Evolutionary conservation across 2,888 invertebrate genomes (phyloP).

Genomic region (Cosmia trapezina): DNA sequence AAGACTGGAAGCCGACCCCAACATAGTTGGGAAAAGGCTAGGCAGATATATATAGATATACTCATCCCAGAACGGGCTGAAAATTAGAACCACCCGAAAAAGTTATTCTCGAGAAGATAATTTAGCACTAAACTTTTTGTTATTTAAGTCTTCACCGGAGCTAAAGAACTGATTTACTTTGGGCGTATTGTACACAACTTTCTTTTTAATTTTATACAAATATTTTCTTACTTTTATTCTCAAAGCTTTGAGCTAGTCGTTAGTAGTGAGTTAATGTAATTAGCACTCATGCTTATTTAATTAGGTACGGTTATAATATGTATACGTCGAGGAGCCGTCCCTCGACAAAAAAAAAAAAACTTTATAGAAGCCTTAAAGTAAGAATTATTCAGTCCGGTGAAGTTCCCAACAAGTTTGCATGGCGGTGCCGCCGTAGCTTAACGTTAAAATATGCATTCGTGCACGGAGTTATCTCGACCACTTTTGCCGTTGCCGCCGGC

Average conservation of each 20-base stretch:
- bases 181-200: not conserved
- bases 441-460: slow-evolving; percentile 88
- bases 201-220: slow-evolving; percentile 4
- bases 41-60: too few species aligned
- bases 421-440: slow-evolving; percentile 80
- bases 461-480: slow-evolving; percentile 84
- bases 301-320: slow-evolving; percentile 22
- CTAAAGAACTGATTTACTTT: slow-evolving; percentile 28
- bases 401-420: slow-evolving; percentile 86
- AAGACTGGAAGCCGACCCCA: too few species aligned
- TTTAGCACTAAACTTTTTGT: slow-evolving; percentile 23
- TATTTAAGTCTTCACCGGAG: slow-evolving; percentile 22
- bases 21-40: too few species aligned
- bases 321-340: slow-evolving; percentile 59
- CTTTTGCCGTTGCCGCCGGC: slow-evolving; percentile 79
- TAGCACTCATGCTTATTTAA: slow-evolving; percentile 31
- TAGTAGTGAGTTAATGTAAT: slow-evolving; percentile 36
- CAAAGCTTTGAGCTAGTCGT: slow-evolving; percentile 15
- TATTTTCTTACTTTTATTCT: not conserved
- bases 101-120: slow-evolving; percentile 24
- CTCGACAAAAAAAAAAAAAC: slow-evolving; percentile 64
- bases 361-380: slow-evolving; percentile 77
- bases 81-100: slow-evolving; percentile 18
- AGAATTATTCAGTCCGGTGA: slow-evolving; percentile 84
- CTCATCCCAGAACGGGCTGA: too few species aligned